These are phyloP conservation scores for Odontothrips loti DNA, from an alignment of 2,888 invertebrate genomes.

Conservation along the genomic window DNA sequence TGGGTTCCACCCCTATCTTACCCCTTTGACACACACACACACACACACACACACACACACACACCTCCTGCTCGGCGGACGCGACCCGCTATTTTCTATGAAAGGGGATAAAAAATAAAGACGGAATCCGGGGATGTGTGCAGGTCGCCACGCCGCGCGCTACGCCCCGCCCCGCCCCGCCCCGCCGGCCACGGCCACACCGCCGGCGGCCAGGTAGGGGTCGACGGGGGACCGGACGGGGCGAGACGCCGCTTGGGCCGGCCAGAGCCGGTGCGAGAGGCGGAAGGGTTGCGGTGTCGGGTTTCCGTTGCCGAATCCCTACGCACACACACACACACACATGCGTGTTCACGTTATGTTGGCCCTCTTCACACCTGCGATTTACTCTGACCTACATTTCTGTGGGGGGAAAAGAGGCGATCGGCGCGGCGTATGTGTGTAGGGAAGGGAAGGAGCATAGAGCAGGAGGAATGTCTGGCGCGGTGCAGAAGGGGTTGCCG, in stretches of 20 bases:
- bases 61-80: background rate
- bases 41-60: background rate
- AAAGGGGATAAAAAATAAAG: background rate
- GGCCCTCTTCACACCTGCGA: background rate
- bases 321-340: too few relatives aligned
- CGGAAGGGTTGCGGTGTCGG: too few relatives aligned
- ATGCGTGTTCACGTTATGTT: too few relatives aligned
- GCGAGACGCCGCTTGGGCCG: too few relatives aligned
- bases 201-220: background rate
- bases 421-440: too few relatives aligned
- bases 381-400: background rate
- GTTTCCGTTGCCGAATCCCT: too few relatives aligned
- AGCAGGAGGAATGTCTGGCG: background rate
- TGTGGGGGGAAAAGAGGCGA: background rate
- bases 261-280: too few relatives aligned
- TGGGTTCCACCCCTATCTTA: slow-evolving; percentile 3
- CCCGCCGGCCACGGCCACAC: background rate
- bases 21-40: background rate
- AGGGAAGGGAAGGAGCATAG: background rate
- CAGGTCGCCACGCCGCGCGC: background rate
- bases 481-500: background rate
- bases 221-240: too few relatives aligned
- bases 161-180: background rate
- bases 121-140: background rate
- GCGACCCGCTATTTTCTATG: slow-evolving; percentile 15